Conservation (phyloP, 1,140 invertebrate genomes). For the Aphelenchoides fujianensis region DNA sequence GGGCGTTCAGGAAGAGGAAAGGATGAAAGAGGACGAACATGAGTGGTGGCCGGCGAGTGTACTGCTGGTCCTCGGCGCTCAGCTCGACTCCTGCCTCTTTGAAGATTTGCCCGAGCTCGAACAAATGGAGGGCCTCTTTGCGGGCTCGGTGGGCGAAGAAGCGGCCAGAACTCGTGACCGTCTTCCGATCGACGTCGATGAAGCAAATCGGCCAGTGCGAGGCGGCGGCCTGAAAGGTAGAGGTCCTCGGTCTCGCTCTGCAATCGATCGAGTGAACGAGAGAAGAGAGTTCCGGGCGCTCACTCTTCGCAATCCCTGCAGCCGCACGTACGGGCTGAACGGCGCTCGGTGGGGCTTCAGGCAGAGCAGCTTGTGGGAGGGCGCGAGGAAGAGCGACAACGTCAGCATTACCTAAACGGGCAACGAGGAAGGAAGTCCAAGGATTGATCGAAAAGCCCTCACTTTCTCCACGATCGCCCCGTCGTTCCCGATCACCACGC, state of each 20-base stretch:
- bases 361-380: conserved; percentile 28
- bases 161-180: conserved; percentile 30
- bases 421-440: conserved; percentile 2
- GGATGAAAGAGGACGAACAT: conserved; percentile 18
- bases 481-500: conserved; percentile 28
- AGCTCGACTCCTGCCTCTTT: conserved; percentile 14
- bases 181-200: conserved; percentile 31
- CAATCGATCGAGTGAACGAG: no score
- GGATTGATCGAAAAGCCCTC: no score
- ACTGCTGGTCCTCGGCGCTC: background rate
- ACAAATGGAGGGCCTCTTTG: conserved; percentile 24
- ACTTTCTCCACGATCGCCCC: conserved; percentile 19
- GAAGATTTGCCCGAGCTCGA: conserved; percentile 34
- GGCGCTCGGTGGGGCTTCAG: conserved; percentile 25
- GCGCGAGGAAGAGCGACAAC: conserved; percentile 24
- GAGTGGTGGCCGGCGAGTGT: conserved; percentile 8
- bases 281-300: conserved; percentile 8
- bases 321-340: conserved; percentile 29
- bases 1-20: background rate
- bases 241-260: conserved; percentile 27
- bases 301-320: conserved; percentile 38
- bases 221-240: conserved; percentile 18
- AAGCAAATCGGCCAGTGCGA: conserved; percentile 34
- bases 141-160: conserved; percentile 25
- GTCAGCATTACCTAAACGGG: conserved; percentile 24